Evolutionary conservation across 2,113 vertebrate genomes (phyloP).

Genomic region (Tretioscincus oriximinensis): DNA sequence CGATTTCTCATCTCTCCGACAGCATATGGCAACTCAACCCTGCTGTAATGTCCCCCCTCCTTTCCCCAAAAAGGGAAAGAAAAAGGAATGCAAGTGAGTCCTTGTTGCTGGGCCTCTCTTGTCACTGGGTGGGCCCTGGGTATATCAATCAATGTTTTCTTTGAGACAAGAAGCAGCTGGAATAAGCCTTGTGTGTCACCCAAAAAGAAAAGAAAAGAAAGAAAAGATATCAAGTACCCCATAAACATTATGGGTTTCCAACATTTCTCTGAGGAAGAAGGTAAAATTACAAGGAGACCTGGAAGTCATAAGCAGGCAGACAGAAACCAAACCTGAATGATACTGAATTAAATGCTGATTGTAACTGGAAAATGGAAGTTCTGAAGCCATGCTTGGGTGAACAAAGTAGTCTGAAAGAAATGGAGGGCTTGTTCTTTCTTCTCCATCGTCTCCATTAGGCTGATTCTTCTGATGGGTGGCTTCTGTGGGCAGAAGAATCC

Average conservation of each 20-base stretch:
- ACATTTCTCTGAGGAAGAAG: slow-evolving; percentile 24
- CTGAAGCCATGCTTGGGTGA: not conserved
- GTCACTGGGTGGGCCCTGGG: not conserved
- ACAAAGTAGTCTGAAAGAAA: not conserved
- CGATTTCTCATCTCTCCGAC: slow-evolving; percentile 65
- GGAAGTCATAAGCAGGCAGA: not conserved
- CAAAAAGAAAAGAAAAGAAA: too few relatives aligned
- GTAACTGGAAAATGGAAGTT: slow-evolving; percentile 9
- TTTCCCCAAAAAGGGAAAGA: slow-evolving; percentile 13
- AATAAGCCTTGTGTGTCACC: not conserved
- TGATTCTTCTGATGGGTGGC: not conserved
- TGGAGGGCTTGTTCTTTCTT: too few relatives aligned
- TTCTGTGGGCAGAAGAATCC: not conserved
- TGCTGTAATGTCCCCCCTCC: not conserved
- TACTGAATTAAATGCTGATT: slow-evolving; percentile 21
- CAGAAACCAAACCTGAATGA: slow-evolving; percentile 23
- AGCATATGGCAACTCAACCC: slow-evolving; percentile 51
- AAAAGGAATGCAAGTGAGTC: slow-evolving; percentile 15
- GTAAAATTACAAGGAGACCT: slow-evolving; percentile 38
- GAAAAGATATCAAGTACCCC: slow-evolving; percentile 22
- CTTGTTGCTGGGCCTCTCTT: slow-evolving; percentile 31
- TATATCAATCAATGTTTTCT: slow-evolving; percentile 33
- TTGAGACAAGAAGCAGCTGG: slow-evolving; percentile 32
- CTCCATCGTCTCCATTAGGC: too few relatives aligned
- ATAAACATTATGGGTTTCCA: slow-evolving; percentile 37